Base-by-base conservation (phyloP, 2,797 vertebrate genomes). In the Sitta carolinensis region DNA sequence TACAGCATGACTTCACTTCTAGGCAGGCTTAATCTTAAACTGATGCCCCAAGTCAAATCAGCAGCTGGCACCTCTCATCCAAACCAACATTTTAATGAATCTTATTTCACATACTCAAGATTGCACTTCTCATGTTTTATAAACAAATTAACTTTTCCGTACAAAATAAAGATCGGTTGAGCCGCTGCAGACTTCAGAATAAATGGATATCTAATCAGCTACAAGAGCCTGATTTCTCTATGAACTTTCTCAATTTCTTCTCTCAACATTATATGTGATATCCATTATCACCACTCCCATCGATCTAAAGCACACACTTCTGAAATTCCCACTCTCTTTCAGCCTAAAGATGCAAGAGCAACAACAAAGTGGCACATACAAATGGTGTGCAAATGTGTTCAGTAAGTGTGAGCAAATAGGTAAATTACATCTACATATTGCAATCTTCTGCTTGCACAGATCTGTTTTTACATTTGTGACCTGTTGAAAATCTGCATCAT, bases 61-160 rank as follows among this genome's bases (percentile, higher is more conserved):
- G 67, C 90, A 96, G 87, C 94, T 95, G 91, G 82, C 72, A 94
- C 80, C 57, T 94, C 87, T 96, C 86, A 74, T 64, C 82, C 84
- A 77, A 90, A 85, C 90, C 50, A 92, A 86, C 52, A 32, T 68
- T 82, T 93, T 74, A 87, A 96, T 93, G 73, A 91, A 84, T 94
- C 85, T 93, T 90, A 78, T 89, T 93, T 92, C 93, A 90, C 47
- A 58, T 66, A 85, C 82, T 94, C 58, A 85, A 92, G 68, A 94
- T 34, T 72, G 64, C 68, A 87, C 76, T 95, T 86, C 76, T 90
- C 66, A 36, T 89, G 89, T 94, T 96, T 94, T 94, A 96, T 91
- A 94, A 96, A 96, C 90, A 95, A 95, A 95, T 97, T 92, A 87
- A 84, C 27, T 84, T 88, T 81, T 81, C 88, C 80, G 92, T 87